Evolutionary conservation across 2,113 vertebrate species (phyloP).

Genomic region (Oreocharis arfaki): DNA sequence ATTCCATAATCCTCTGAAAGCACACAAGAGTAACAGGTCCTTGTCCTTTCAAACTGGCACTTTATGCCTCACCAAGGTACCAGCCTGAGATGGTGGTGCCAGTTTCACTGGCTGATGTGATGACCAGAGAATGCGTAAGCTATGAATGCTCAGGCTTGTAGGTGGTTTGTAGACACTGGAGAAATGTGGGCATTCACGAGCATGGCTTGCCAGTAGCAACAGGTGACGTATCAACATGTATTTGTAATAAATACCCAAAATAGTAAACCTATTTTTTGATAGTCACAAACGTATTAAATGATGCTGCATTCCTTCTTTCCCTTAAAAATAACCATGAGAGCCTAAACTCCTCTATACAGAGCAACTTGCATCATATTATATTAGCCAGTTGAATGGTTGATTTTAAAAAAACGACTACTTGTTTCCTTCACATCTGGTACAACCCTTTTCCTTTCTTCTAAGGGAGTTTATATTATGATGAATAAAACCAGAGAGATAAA

Average conservation of each 20-base stretch:
- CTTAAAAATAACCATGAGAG: neutral
- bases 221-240: neutral
- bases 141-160: neutral
- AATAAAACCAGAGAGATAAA: slow-evolving; percentile 29
- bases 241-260: neutral
- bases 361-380: neutral
- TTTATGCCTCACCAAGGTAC: neutral
- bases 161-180: neutral
- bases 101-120: neutral
- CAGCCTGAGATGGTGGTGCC: neutral
- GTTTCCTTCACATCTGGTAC: neutral
- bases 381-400: neutral
- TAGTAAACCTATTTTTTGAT: neutral
- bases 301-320: neutral
- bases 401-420: neutral
- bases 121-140: neutral
- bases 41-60: neutral
- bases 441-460: neutral
- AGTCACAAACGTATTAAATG: neutral
- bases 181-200: neutral
- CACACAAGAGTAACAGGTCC: neutral
- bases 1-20: neutral
- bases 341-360: neutral
- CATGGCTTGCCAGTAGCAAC: neutral
- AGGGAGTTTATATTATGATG: neutral